Base-by-base conservation (phyloP, 2,888 invertebrate genomes). In the Acleris sparsana region DNA sequence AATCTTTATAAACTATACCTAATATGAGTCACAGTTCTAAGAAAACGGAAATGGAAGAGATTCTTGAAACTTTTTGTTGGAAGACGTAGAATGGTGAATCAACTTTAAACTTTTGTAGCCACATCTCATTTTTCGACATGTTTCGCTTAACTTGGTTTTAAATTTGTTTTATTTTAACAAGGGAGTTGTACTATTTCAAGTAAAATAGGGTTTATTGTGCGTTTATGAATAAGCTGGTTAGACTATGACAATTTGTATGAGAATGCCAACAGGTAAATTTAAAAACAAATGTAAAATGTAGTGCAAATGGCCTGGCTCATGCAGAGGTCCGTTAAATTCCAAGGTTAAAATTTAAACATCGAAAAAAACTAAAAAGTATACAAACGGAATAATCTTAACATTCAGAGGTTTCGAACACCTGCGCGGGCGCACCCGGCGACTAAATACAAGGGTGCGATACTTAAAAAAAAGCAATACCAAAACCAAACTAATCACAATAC, bases 391-490 rank as follows among this genome's bases (percentile, higher is more conserved):
- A 55, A 20, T 43, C 13, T 43, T 7, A 55, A 22, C 43, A 43
- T 57, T 57, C 46, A 57, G 46, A 55, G 85, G 11, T 57, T 17
- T 81, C 80, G 84, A 76, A 83, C 91, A 91, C 90, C 91, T 90
- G 91, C 91, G 86, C 80, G 53, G 16, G 81, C 79, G 81, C 88
- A 89, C 88, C 89, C 89, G 88, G 88, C 83, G 85, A 83, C 83
- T 86, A 87, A 88, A 86, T 84, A 87, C 79, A 85, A 88, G 89
- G 89, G 90, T 87, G 90, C 89, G 76, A 73, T 64, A 70, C 72
- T 72, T 67, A 22, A 43, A 55, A 20, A 20, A 20, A 55, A 43
- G 7, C n/a, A 20, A 25, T 46, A 18, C 5, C 49, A 5, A 5
- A 25, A 17, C 22, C 4, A 9, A 25, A 29, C 17, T 55, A 2